These are phyloP conservation scores for Charadrius vociferus DNA, from an alignment of 2,113 vertebrate genomes.

Conservation along the genomic window DNA sequence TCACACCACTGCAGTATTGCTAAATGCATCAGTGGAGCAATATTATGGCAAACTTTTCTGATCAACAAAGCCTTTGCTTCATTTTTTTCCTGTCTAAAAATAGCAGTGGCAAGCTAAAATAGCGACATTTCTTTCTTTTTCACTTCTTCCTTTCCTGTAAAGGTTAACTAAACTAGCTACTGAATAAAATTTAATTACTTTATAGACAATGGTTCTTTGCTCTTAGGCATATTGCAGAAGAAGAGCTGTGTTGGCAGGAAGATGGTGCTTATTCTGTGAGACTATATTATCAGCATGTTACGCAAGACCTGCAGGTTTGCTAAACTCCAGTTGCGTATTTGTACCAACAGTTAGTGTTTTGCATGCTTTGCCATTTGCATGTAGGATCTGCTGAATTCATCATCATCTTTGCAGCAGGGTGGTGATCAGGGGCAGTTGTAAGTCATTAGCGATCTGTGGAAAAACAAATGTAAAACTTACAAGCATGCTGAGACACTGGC, in stretches of 20 bases:
- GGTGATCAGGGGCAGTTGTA: neutral
- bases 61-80: neutral
- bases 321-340: neutral
- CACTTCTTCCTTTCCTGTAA: neutral
- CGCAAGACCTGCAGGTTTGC: neutral
- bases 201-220: neutral
- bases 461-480: slow-evolving; percentile 25
- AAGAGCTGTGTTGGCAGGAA: neutral
- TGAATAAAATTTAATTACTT: slow-evolving; percentile 1
- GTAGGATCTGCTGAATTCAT: neutral
- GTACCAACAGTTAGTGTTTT: neutral
- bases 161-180: neutral
- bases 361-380: neutral
- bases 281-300: neutral
- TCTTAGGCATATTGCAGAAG: neutral
- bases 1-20: neutral
- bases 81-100: neutral
- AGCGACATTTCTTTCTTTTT: neutral
- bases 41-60: neutral
- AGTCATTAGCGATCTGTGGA: neutral
- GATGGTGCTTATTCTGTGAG: neutral
- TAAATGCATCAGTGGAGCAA: neutral
- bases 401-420: neutral
- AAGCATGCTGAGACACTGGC: neutral
- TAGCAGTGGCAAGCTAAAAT: neutral